Conservation (phyloP, 1,140 invertebrate species). For the Drosophila erecta region DNA sequence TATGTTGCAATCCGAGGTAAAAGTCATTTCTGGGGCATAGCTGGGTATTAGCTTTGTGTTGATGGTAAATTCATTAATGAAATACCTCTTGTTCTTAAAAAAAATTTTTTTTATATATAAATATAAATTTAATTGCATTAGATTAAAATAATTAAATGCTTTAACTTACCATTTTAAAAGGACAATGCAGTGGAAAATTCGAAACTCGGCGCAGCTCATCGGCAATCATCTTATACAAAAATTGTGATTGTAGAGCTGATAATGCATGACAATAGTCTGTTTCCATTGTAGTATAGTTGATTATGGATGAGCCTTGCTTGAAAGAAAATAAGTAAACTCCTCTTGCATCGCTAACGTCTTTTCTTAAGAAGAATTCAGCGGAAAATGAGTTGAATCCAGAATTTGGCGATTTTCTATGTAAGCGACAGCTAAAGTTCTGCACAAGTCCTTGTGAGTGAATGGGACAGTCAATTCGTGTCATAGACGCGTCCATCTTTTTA, state of each 20-base stretch:
- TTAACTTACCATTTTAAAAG: conserved; percentile 33
- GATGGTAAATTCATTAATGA: conserved; percentile 20
- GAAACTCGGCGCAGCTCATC: conserved; percentile 12
- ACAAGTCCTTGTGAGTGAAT: conserved; percentile 18
- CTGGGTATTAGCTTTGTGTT: conserved; percentile 28
- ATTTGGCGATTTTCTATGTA: neutral
- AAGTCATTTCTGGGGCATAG: conserved; percentile 28
- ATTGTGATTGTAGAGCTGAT: conserved; percentile 4
- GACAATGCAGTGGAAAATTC: conserved; percentile 43
- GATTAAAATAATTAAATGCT: neutral
- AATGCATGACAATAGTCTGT: conserved; percentile 34
- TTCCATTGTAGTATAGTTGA: conserved; percentile 28
- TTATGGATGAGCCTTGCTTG: neutral
- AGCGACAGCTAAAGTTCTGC: conserved; percentile 9
- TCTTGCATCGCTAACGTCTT: conserved; percentile 14
- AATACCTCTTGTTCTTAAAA: conserved; percentile 26
- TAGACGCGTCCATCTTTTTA: conserved; percentile 16
- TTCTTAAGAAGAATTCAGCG: conserved; percentile 1
- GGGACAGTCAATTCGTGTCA: conserved; percentile 20
- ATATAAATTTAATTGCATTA: neutral
- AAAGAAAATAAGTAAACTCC: conserved; percentile 21
- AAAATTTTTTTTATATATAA: neutral
- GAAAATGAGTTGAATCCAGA: conserved; percentile 9
- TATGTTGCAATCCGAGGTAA: conserved; percentile 12
- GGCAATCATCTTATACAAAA: conserved; percentile 22